Evolutionary conservation across 2,113 vertebrate species (phyloP).

Genomic region (Oreochromis spilurus): DNA sequence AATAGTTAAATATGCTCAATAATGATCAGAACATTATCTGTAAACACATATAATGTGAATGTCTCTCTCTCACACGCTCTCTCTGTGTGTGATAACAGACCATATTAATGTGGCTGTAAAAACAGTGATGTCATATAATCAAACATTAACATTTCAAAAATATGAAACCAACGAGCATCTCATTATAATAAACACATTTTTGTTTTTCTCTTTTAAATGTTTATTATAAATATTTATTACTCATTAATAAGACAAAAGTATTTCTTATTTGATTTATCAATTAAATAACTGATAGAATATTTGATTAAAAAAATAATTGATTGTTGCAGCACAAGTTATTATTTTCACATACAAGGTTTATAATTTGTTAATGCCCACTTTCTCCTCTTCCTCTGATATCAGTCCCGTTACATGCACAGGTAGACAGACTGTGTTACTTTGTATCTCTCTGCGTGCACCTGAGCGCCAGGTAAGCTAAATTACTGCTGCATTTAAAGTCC

Average conservation of each 20-base stretch:
- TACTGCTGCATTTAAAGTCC: accelerated
- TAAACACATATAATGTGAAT: neutral
- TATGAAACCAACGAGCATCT: neutral
- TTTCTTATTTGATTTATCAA: neutral
- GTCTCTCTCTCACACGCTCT: accelerated
- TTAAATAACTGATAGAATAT: neutral
- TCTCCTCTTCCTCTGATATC: neutral
- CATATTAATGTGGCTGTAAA: neutral
- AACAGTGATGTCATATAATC: neutral
- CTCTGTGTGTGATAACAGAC: neutral
- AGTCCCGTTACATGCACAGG: neutral
- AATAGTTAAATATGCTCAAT: neutral
- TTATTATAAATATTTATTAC: neutral
- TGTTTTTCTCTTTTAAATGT: neutral
- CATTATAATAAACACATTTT: accelerated
- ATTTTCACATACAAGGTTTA: neutral
- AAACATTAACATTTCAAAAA: neutral
- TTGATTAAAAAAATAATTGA: accelerated
- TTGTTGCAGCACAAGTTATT: accelerated
- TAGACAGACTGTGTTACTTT: neutral
- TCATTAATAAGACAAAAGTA: neutral
- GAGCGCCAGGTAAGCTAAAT: neutral
- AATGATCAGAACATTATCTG: neutral
- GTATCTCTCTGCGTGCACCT: neutral
- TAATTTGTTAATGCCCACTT: neutral